Evolutionary conservation across 2,797 vertebrate genomes (phyloP).

Genomic region (Hippopotamyrus pictus): DNA sequence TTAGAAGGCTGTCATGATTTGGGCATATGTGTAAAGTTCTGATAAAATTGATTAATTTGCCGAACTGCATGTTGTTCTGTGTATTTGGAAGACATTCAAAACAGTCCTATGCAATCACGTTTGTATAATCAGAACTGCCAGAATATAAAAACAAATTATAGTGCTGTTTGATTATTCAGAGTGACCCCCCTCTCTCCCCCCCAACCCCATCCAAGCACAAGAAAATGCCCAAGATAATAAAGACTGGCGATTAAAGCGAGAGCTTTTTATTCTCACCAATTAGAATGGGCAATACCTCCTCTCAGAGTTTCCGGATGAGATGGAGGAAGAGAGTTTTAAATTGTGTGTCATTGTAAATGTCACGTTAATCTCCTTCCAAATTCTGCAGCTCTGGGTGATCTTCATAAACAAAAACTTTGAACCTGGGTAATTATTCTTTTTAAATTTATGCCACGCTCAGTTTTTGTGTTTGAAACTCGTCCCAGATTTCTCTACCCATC

Average conservation of each 20-base stretch:
- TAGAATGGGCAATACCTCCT: neutral
- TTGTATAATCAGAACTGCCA: neutral
- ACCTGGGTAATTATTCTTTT: constrained; percentile 12
- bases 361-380: constrained; percentile 18
- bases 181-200: neutral
- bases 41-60: neutral
- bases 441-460: neutral
- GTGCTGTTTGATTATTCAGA: neutral
- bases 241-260: constrained; percentile 18
- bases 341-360: constrained; percentile 19
- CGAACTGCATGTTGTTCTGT: neutral
- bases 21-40: neutral
- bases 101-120: neutral
- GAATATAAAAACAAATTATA: constrained; percentile 8
- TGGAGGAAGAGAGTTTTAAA: neutral
- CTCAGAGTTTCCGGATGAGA: neutral
- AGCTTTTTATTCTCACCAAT: constrained; percentile 16
- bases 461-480: neutral
- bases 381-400: constrained; percentile 1
- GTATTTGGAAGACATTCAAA: neutral
- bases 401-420: constrained; percentile 14
- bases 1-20: neutral
- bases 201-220: neutral
- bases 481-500: neutral
- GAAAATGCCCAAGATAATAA: neutral